Percentiles rank a stretch among this genome's conserved stretches.
Evolutionary conservation across 2,797 vertebrate genomes (phyloP).

Genomic region (Oryzias dopingdopingensis): DNA sequence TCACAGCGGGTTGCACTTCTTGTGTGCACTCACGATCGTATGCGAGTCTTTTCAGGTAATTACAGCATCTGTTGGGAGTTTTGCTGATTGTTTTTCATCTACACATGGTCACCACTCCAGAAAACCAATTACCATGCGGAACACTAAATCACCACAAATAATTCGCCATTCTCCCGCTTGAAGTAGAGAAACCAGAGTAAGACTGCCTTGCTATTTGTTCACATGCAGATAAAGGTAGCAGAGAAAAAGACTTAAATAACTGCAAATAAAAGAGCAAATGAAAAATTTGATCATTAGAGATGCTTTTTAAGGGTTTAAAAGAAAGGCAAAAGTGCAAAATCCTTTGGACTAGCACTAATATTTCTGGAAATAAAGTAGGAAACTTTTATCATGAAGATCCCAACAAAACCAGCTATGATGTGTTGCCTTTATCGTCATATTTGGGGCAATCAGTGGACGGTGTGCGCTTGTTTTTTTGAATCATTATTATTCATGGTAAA

Average conservation of each 20-base stretch:
- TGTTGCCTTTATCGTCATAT: neutral
- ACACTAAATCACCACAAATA: slow-evolving; percentile 68
- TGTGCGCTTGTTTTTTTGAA: neutral
- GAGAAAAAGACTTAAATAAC: slow-evolving; percentile 11
- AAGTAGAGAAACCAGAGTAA: slow-evolving; percentile 52
- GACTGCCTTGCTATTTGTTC: slow-evolving; percentile 42
- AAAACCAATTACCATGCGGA: slow-evolving; percentile 81
- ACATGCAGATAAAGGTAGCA: slow-evolving; percentile 32
- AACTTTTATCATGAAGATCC: neutral
- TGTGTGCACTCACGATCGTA: slow-evolving; percentile 52
- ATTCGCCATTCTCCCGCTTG: slow-evolving; percentile 66
- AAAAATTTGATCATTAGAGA: neutral
- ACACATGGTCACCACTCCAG: slow-evolving; percentile 81
- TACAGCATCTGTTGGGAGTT: slow-evolving; percentile 83
- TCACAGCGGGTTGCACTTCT: slow-evolving; percentile 53
- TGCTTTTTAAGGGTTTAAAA: slow-evolving; percentile 1
- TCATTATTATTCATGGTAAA: slow-evolving; percentile 10
- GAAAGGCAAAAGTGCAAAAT: neutral
- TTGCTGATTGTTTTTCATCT: slow-evolving; percentile 83
- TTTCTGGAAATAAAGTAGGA: neutral
- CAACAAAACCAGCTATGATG: neutral
- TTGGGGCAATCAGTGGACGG: slow-evolving; percentile 13
- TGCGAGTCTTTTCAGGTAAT: slow-evolving; percentile 78
- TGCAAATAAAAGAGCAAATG: slow-evolving; percentile 8
- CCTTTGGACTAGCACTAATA: neutral